A percentile compares a stretch with the other conserved stretches of the same genome.
These are phyloP conservation scores for Oreochromis niloticus DNA, from an alignment of 2,113 vertebrate species.

Conservation along the genomic window DNA sequence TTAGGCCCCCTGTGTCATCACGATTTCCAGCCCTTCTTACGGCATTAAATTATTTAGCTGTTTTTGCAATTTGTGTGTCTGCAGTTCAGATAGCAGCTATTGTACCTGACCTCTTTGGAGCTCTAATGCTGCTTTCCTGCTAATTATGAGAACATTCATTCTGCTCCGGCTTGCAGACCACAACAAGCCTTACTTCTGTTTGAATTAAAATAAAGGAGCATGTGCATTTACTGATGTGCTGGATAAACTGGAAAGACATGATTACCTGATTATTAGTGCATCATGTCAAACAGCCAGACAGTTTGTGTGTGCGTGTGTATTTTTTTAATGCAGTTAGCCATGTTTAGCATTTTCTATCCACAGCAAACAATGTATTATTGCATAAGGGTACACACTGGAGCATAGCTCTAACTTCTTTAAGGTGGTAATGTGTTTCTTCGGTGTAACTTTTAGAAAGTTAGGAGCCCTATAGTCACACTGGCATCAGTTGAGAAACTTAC, in stretches of 20 bases:
- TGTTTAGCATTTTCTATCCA: background rate
- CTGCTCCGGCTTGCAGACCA: background rate
- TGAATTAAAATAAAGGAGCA: background rate
- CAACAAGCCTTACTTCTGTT: background rate
- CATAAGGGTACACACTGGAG: background rate
- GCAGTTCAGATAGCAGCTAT: background rate
- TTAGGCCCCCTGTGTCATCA: background rate
- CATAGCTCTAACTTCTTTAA: background rate
- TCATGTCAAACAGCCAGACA: background rate
- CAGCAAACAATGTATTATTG: background rate
- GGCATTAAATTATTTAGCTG: slow-evolving; percentile 5
- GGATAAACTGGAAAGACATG: background rate
- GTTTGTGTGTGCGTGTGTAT: background rate
- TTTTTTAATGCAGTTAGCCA: background rate
- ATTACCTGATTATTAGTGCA: background rate
- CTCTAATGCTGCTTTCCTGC: background rate
- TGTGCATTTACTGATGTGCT: background rate
- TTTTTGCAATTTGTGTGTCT: background rate
- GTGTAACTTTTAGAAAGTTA: background rate
- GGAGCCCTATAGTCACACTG: background rate
- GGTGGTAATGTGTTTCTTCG: background rate
- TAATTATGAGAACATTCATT: background rate
- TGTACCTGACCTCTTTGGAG: background rate
- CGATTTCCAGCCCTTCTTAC: background rate
- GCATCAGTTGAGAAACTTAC: background rate